Percentiles rank a stretch among this genome's conserved stretches.
Conservation (phyloP, 2,888 invertebrate genomes). For the Flabesymbios commensalis region DNA sequence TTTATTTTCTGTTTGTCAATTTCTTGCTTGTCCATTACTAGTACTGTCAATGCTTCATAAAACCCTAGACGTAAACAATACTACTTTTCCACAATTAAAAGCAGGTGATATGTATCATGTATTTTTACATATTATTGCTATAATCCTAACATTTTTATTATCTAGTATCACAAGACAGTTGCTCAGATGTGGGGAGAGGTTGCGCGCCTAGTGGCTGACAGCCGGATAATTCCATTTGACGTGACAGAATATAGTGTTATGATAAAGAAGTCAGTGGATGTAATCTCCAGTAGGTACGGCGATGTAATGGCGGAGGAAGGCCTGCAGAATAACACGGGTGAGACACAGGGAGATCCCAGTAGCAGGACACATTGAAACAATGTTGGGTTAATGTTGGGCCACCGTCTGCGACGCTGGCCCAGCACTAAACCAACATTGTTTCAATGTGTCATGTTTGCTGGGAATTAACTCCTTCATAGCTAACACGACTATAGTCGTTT, state of each 20-base stretch:
- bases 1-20: not conserved
- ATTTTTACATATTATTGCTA: too few relatives aligned
- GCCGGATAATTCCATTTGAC: slow-evolving; percentile 61
- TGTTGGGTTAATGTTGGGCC: too few relatives aligned
- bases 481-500: too few relatives aligned
- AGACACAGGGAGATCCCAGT: not conserved
- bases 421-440: too few relatives aligned
- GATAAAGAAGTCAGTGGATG: not conserved
- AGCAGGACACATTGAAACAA: too few relatives aligned
- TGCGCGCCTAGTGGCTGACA: slow-evolving; percentile 56
- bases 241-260: slow-evolving; percentile 16
- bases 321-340: not conserved
- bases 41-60: not conserved
- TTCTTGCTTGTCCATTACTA: not conserved
- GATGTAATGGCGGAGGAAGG: not conserved
- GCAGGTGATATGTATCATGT: too few relatives aligned
- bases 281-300: not conserved
- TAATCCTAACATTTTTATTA: not conserved
- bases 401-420: too few relatives aligned
- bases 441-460: too few relatives aligned
- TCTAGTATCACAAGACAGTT: slow-evolving; percentile 36
- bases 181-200: slow-evolving; percentile 60
- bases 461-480: too few relatives aligned
- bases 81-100: too few relatives aligned
- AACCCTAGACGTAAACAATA: not conserved